phyloP scores from a whole-genome alignment of 1,140 invertebrate species.

The Bactericera cockerelli region DNA sequence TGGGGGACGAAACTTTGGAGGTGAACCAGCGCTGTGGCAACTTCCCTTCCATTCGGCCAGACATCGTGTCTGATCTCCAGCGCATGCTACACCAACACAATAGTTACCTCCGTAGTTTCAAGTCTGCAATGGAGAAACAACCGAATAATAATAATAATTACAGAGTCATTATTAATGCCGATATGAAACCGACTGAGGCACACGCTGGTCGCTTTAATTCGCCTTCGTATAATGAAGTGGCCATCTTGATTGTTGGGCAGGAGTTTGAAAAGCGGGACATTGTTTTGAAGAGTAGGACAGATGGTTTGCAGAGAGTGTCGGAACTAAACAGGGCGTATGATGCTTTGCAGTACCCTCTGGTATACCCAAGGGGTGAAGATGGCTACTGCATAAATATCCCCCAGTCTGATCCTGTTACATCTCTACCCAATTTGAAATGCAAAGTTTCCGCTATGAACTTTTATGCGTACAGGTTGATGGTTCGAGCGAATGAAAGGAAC shows the following conservation, averaged over 20 bases:
- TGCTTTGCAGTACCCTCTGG: conserved; percentile 33
- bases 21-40: conserved; percentile 17
- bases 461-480: conserved; percentile 26
- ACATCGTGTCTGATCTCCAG: conserved; percentile 26
- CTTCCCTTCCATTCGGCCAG: conserved; percentile 22
- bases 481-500: conserved; percentile 25
- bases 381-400: conserved; percentile 31
- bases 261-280: no score
- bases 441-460: conserved; percentile 23
- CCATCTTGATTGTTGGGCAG: conserved; percentile 22
- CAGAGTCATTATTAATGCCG: conserved; percentile 22
- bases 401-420: conserved; percentile 11
- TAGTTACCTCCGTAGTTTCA: conserved; percentile 26
- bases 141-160: conserved; percentile 18
- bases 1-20: conserved; percentile 3
- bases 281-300: conserved; percentile 17
- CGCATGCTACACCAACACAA: conserved; percentile 27
- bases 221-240: conserved; percentile 22
- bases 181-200: conserved; percentile 21
- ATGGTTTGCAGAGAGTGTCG: conserved; percentile 25
- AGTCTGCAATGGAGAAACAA: conserved; percentile 26
- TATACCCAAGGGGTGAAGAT: conserved; percentile 34
- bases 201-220: conserved; percentile 25
- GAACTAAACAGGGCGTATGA: conserved; percentile 33
- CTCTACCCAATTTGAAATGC: conserved; percentile 19